Evolutionary conservation across 2,113 vertebrate genomes (phyloP), one percentile per base, ranked within the genome.

Genomic region (Planiliza haematocheilus): DNA sequence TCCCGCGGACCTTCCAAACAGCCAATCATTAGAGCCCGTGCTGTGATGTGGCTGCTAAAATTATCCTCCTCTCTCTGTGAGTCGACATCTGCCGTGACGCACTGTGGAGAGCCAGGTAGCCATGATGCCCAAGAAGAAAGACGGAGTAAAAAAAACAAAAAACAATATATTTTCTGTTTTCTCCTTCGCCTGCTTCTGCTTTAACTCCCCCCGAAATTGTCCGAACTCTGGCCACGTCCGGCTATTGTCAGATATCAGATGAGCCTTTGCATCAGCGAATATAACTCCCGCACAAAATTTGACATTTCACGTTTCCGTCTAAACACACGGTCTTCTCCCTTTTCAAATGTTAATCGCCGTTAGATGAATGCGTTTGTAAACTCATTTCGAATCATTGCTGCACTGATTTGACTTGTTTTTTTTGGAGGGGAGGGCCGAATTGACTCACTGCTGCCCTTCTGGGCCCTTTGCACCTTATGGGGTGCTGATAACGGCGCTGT

Each of bases 21-120:
- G 81, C 89, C 90, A 89, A 88, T 91, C 90, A 90, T 86, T 87
- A 79, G 58, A 83, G 77, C 56, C 63, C 34, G 45, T 42, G 72
- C 86, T 90, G 74, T 85, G 86, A 91, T 86, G 88, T 83, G 70
- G 76, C 78, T 62, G 79, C 89, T 92, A 92, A 91, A 92, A 91
- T 92, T 92, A 92, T 83, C 89, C 80, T 78, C 69, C 82, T 81
- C 88, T 83, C 81, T 87, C 83, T 77, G 74, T 79, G 77, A 83
- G 83, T 88, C 81, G 86, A 90, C 87, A 92, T 92, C 89, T 85
- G 86, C 91, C 83, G 71, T 92, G 91, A 92, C 80, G 84, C 86
- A 75, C 77, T 56, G 77, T 68, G 69, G 43, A 79, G 75, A 79
- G 79, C 77, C 86, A 90, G 88, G 89, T 91, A 84, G 85, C 83